These are phyloP conservation scores for Andricus quercusramuli DNA, from an alignment of 2,888 invertebrate genomes.

Conservation along the genomic window DNA sequence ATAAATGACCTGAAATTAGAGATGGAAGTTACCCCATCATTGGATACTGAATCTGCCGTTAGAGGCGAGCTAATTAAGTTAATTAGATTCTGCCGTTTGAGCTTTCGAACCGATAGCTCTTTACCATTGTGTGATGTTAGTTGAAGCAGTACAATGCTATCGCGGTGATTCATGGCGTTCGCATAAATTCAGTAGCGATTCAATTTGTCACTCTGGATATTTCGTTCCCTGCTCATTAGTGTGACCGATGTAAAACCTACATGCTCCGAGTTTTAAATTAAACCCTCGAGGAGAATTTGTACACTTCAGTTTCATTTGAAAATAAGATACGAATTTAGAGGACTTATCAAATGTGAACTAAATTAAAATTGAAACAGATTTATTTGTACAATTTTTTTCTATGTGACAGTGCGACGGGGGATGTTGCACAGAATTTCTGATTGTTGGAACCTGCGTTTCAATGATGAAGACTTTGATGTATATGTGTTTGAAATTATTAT, in stretches of 20 bases:
- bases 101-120: conserved; percentile 41
- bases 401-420: too few relatives aligned
- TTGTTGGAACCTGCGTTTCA: too few relatives aligned
- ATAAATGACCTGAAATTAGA: neutral
- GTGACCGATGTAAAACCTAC: neutral
- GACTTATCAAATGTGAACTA: neutral
- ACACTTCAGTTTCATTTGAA: neutral
- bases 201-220: neutral
- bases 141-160: neutral
- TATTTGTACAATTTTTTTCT: too few relatives aligned
- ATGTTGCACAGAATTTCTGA: too few relatives aligned
- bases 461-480: too few relatives aligned
- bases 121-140: neutral
- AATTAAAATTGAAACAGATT: neutral
- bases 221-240: neutral
- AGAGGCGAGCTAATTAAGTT: conserved; percentile 44
- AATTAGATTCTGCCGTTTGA: conserved; percentile 47
- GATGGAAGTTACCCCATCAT: conserved; percentile 15
- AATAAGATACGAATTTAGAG: neutral
- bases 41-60: conserved; percentile 42
- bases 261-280: neutral
- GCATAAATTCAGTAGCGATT: conserved; percentile 5
- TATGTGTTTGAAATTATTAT: too few relatives aligned
- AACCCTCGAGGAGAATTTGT: neutral
- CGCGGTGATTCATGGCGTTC: neutral